A percentile compares a stretch with the other conserved stretches of the same genome.
Evolutionary conservation across 2,113 vertebrate species (phyloP).

Genomic region (Anhinga rufa): DNA sequence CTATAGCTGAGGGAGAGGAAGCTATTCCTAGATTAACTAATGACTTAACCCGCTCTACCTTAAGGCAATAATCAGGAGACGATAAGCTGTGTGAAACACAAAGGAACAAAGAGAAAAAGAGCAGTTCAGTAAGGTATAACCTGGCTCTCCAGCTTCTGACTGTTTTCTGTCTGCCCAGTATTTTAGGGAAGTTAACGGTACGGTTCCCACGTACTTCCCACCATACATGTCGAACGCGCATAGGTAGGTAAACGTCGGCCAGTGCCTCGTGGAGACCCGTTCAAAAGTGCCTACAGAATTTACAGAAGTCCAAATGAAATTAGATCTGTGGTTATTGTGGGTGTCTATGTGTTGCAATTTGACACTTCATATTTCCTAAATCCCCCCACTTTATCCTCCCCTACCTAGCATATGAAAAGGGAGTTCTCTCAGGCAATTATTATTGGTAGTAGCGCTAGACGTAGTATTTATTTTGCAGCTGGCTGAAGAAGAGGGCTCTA

Average conservation of each 20-base stretch:
- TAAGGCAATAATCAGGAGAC: neutral
- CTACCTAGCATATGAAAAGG: neutral
- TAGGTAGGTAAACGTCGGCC: no score
- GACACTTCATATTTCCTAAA: neutral
- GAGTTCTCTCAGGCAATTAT: neutral
- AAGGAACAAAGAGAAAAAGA: neutral
- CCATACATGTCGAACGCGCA: fast-evolving
- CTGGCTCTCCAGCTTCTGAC: neutral
- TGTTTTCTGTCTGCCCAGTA: neutral
- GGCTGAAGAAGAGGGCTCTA: neutral
- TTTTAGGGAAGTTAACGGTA: neutral
- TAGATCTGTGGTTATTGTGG: fast-evolving
- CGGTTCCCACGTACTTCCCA: neutral
- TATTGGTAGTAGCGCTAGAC: neutral
- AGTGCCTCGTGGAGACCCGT: neutral
- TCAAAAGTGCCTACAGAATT: neutral
- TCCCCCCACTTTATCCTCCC: neutral
- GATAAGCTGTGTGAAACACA: neutral
- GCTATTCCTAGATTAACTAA: neutral
- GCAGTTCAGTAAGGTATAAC: neutral
- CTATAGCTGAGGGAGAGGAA: neutral
- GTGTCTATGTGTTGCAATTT: neutral
- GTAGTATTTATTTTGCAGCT: neutral
- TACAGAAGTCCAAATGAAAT: neutral
- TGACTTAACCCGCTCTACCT: neutral